Evolutionary conservation across 2,797 vertebrate genomes (phyloP), one percentile per base, ranked within the genome.

Genomic region (Neopelma chrysocephalum): DNA sequence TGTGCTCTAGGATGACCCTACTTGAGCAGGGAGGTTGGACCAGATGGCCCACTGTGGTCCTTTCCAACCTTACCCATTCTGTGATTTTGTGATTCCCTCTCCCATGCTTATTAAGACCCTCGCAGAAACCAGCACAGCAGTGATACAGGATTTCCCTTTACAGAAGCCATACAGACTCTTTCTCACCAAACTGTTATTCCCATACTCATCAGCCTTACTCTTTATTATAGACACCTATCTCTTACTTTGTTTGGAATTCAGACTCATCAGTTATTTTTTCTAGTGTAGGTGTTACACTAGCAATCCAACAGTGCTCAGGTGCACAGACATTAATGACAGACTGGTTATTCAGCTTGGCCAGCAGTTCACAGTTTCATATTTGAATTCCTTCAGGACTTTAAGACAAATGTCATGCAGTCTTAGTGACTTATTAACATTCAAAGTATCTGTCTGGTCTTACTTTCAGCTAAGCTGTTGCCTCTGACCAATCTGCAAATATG

Each of bases 371-470:
- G 56, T 66, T 81, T 54, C 48, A 56, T 16, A 15, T 78, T 62
- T 38, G 7, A 93, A 94, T 91, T 89, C 84, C 70, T 93, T 81
- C 47, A 81, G 60, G 51, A 91, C 69, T 83, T 92, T 77, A 50
- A 64, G 66, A 48, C 40, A 89, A 84, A 84, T 60, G 53, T 68
- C 53, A 75, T 20, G 36, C 65, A 91, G 36, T 75, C n/a, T 31
- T 60, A 66, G n/a, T 71, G 85, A 82, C 66, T 83, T 94, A 71
- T 3, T 66, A 78, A 58, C n/a, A 58, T 78, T 91, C 15, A 17
- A 81, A 89, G 16, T 62, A 60, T 56, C 53, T 57, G 6, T 16
- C 53, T 84, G 61, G 56, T 62, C 65, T 94, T 38, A 50, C 21
- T 81, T 83, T 43, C 62, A 61, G n/a, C 40, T 72, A 38, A 84